Evolutionary conservation across 2,888 invertebrate species (phyloP).

Genomic region (Lydus trimaculatus): DNA sequence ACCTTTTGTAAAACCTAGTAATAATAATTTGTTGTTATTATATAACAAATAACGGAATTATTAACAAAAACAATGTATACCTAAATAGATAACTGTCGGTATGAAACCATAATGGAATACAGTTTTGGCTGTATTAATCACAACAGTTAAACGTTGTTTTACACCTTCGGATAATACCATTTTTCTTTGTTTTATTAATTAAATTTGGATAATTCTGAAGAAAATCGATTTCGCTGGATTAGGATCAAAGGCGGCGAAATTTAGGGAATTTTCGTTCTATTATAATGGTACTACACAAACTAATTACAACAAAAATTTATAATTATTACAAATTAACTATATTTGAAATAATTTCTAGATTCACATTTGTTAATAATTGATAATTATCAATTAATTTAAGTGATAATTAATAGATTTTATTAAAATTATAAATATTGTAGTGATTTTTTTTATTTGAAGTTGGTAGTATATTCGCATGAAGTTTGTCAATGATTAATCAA

Average conservation of each 20-base stretch:
- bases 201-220: slow-evolving; percentile 16
- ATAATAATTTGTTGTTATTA: slow-evolving; percentile 36
- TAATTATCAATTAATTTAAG: too few species aligned
- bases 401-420: too few species aligned
- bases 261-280: neutral
- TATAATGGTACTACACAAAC: too few species aligned
- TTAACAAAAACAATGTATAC: slow-evolving; percentile 60
- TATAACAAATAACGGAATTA: neutral
- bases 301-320: too few species aligned
- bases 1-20: slow-evolving; percentile 70
- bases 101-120: slow-evolving; percentile 76
- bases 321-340: too few species aligned
- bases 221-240: neutral
- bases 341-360: too few species aligned
- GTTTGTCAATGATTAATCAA: slow-evolving; percentile 43
- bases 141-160: slow-evolving; percentile 68
- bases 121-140: slow-evolving; percentile 67
- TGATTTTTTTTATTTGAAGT: neutral
- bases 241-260: neutral
- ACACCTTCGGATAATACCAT: slow-evolving; percentile 63
- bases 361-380: too few species aligned
- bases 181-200: slow-evolving; percentile 28
- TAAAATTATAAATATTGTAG: neutral
- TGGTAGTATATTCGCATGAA: slow-evolving; percentile 19
- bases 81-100: slow-evolving; percentile 72